Evolutionary conservation across 2,113 vertebrate species (phyloP).

Genomic region (Rhadina sibilatrix): DNA sequence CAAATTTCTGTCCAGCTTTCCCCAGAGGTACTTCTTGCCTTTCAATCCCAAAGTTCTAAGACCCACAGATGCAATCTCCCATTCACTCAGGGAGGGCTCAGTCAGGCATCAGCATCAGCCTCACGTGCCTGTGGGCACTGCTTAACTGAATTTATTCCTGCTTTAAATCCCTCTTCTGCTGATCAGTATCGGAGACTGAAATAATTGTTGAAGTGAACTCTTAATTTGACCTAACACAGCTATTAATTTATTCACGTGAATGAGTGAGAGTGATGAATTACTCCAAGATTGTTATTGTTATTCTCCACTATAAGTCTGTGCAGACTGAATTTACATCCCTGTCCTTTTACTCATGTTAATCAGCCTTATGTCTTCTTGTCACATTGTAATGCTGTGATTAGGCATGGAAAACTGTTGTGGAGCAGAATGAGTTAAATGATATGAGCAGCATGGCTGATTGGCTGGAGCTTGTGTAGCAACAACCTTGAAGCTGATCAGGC

Average conservation of each 20-base stretch:
- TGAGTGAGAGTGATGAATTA: background rate
- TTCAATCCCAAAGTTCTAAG: background rate
- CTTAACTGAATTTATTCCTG: background rate
- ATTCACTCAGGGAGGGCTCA: background rate
- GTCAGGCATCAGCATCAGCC: background rate
- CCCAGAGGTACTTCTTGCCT: background rate
- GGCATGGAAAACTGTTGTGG: background rate
- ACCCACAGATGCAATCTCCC: background rate
- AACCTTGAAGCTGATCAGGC: background rate
- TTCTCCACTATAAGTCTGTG: background rate
- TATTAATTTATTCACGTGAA: background rate
- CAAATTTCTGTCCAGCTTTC: background rate
- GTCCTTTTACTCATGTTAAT: background rate
- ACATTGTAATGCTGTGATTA: background rate
- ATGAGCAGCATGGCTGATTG: background rate
- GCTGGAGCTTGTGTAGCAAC: background rate
- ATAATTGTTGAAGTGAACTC: background rate
- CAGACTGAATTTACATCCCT: background rate
- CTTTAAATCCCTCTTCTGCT: background rate
- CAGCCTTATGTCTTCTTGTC: background rate
- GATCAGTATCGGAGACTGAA: rapidly evolving
- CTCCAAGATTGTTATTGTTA: background rate
- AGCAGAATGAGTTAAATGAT: background rate
- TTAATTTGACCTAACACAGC: background rate
- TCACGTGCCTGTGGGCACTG: rapidly evolving